Evolutionary conservation across 64 coral and sea anemone species (phyloP), one percentile per base, ranked within the genome.

Genomic region (Stichodactyla mertensii): DNA sequence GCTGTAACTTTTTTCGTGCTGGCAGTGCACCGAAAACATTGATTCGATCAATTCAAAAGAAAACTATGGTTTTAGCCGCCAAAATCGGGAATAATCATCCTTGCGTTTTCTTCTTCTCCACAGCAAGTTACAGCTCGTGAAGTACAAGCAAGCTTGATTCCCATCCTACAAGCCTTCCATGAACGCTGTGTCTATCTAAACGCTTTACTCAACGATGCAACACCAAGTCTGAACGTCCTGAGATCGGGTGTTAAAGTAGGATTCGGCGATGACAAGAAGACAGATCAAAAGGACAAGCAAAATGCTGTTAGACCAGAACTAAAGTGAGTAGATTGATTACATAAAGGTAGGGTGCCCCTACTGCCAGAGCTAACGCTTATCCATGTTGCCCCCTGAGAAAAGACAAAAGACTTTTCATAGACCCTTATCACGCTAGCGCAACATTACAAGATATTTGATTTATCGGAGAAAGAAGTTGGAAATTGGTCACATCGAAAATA

Each of bases 81-180:
- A 45, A 45, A 45, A 45, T 45, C 36, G 1, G 3, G 3, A 45
- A 45, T 45, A 2, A 45, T 45, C 36, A 45, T 45, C 36, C 36
- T 1, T 4, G 57, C 15, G 0, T 7, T 90, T 67, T 12, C 61
- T 16, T 85, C 2, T 71, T 69, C n/a, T 85, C 18, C n/a, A 36
- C 79, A 97, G 94, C 94, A 97, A 97, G 94, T 97, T 13, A 97
- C 94, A 36, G 94, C 94, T 8, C 94, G 91, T 57, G 88, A 97
- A 19, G 88, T 97, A 15, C 91, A 97, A 77, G 92, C 85, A 26
- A 97, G 94, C 79, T 69, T 97, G 16, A 90, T 97, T 53, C 94
- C 94, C 12, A 97, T 97, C 83, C 84, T 97, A 64, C 94, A 97
- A 67, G 86, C 94, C 19, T 97, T 97, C 78, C 94, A 97, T 45